phyloP scores from a whole-genome alignment of 2,888 invertebrate species.

The Galeruca laticollis region DNA sequence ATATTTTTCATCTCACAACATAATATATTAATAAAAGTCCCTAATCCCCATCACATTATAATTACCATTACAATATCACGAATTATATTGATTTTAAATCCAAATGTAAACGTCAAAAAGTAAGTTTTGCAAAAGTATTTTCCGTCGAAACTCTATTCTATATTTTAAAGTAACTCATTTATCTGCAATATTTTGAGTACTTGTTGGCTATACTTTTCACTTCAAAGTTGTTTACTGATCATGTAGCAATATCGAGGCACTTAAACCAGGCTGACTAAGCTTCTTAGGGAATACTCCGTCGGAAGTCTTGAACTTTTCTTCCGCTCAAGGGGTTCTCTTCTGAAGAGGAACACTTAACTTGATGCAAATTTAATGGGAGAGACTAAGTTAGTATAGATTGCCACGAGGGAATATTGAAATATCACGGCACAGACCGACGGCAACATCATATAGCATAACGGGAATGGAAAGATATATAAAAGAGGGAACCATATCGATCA shows the following conservation, averaged over 20 bases:
- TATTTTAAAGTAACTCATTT: not conserved
- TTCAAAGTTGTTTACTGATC: constrained; percentile 63
- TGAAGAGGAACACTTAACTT: constrained; percentile 66
- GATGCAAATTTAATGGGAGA: constrained; percentile 69
- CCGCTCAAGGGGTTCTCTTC: constrained; percentile 58
- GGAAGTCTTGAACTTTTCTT: constrained; percentile 52
- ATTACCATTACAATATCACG: no score
- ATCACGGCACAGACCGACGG: constrained; percentile 34
- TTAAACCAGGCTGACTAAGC: constrained; percentile 64
- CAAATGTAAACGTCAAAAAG: no score
- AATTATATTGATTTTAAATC: no score
- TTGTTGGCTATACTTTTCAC: constrained; percentile 31
- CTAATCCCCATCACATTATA: no score
- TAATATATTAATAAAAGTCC: no score
- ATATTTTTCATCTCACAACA: no score
- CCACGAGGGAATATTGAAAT: constrained; percentile 52
- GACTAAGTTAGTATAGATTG: constrained; percentile 56
- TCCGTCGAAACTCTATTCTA: no score
- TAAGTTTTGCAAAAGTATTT: no score
- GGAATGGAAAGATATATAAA: not conserved
- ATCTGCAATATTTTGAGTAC: constrained; percentile 27
- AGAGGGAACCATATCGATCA: not conserved
- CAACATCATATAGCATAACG: constrained; percentile 1
- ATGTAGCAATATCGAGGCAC: constrained; percentile 65
- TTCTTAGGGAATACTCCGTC: constrained; percentile 65